Evolutionary conservation across 2,888 invertebrate genomes (phyloP), one percentile per base, ranked within the genome.

Genomic region (Platycheirus rosarum): DNA sequence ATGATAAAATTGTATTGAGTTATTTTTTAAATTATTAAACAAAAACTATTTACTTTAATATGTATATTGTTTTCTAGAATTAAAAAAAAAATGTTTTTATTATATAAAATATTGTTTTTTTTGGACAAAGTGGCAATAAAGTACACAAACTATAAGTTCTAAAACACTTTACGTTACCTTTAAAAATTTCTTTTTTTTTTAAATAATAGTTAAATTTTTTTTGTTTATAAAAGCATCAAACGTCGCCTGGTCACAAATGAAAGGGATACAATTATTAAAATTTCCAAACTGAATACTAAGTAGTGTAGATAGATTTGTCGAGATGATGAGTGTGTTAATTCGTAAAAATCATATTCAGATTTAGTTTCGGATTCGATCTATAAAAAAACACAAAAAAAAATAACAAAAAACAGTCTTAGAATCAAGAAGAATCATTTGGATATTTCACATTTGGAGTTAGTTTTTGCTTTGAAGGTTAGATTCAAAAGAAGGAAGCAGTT

Each of bases 351-450:
- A 23, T n/a, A 48, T 35, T 84, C 84, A 35, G 14, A 48, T 42
- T 78, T 73, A 18, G 49, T 46, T 69, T 84, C 40, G 16, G 84
- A 78, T 78, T 84, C 84, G 53, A 84, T 84, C 84, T 84, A 78
- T 57, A 82, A 77, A 71, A 76, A 79, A 23, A n/a, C n/a, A n/a
- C n/a, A n/a, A 80, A 71, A 44, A 46, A 7, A 65, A 71, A 37
- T 14, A 35, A 18, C 66, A 65, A 42, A 16, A 66, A 7, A n/a
- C n/a, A 44, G 11, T 44, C 9, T 44, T 40, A 68, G 18, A 80
- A 32, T 32, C 29, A 32, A 23, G 16, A n/a, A 62, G n/a, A 32
- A 26, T 42, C 4, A 20, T 42, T n/a, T 46, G 11, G n/a, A n/a
- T n/a, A n/a, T 14, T 5, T 13, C 16, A 14, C 14, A 9, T 57